A percentile compares a stretch with the other conserved stretches of the same genome.
Conservation (phyloP, 2,888 invertebrate species). For the Galeopsomyia nigrocyanea region DNA sequence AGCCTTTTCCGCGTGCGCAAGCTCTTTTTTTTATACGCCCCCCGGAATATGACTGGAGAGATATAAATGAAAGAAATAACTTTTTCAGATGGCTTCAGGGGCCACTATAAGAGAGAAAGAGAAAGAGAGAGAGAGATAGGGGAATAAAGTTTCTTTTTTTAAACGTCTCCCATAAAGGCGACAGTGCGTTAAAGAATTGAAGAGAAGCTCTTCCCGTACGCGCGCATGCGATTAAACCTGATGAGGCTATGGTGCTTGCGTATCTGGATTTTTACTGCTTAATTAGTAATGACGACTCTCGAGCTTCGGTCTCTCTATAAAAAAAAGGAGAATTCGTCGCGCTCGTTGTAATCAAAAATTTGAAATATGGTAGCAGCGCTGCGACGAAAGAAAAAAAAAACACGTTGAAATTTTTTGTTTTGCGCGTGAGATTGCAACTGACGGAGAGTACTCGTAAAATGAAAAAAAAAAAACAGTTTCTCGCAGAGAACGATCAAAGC, state of each 20-base stretch:
- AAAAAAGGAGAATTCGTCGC: not conserved
- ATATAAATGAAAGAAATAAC: conserved; percentile 42
- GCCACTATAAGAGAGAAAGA: not conserved
- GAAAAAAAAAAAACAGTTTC: not conserved
- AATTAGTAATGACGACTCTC: conserved; percentile 29
- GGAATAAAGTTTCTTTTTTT: conserved; percentile 18
- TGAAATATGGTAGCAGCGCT: conserved; percentile 1
- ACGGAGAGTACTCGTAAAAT: no score
- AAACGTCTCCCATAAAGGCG: conserved; percentile 1
- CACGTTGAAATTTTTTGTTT: not conserved
- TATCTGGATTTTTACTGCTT: conserved; percentile 26
- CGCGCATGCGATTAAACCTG: conserved; percentile 26
- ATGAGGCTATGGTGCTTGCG: conserved; percentile 16
- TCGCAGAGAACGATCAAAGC: no score
- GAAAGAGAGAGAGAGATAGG: no score
- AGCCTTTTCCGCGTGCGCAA: conserved; percentile 2
- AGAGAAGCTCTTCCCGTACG: not conserved
- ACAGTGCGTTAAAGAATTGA: conserved; percentile 24
- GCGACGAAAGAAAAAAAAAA: not conserved
- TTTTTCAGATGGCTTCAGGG: conserved; percentile 27
- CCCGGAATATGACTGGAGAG: conserved; percentile 23
- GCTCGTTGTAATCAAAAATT: conserved; percentile 1
- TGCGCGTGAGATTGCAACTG: not conserved
- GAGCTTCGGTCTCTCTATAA: conserved; percentile 1
- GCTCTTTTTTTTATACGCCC: conserved; percentile 23